Conservation (phyloP, 2,113 vertebrate genomes). For the Urocynchramus pylzowi region DNA sequence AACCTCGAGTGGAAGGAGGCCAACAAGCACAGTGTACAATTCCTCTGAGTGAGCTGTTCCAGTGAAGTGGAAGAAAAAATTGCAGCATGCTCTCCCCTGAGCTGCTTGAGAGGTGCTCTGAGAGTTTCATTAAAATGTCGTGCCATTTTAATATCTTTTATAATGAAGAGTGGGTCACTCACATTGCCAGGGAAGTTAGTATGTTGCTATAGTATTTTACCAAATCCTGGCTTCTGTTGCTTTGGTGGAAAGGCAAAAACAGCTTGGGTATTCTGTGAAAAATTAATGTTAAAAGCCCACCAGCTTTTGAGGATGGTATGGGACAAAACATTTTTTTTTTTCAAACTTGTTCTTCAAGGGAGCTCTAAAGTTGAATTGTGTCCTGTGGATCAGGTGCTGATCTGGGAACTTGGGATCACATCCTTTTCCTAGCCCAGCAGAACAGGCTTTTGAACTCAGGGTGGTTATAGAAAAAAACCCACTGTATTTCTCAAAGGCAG, state of each 20-base stretch:
- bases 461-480: not conserved
- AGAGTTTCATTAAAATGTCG: not conserved
- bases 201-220: not conserved
- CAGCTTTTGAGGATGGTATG: not conserved
- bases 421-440: not conserved
- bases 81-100: not conserved
- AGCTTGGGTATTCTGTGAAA: not conserved
- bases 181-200: not conserved
- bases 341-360: not conserved
- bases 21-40: not conserved
- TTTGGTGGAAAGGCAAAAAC: not conserved
- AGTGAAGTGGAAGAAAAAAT: not conserved
- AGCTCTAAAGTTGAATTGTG: not conserved
- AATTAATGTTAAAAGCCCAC: not conserved
- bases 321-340: not conserved
- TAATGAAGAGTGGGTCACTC: not conserved
- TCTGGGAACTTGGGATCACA: not conserved
- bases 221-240: not conserved
- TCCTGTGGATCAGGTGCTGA: not conserved
- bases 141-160: not conserved
- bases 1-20: not conserved
- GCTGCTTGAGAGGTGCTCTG: not conserved
- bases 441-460: not conserved
- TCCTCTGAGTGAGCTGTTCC: not conserved
- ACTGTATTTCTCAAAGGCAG: not conserved